Conservation (phyloP, 2,888 invertebrate species). For the Zhengitettix transpicula region DNA sequence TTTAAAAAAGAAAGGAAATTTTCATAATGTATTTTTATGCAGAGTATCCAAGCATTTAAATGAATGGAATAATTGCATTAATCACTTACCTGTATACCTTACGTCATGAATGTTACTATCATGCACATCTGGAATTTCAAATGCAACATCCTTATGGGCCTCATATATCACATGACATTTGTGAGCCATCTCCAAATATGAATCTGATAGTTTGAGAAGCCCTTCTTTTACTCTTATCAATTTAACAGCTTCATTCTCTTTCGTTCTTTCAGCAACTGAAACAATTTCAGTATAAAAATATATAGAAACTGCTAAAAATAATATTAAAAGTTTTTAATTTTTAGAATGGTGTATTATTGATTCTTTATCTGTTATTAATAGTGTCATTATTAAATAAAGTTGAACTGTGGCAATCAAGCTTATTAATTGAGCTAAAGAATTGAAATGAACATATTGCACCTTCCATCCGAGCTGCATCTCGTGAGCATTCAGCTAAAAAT, state of each 20-base stretch:
- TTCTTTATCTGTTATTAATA: too few species aligned
- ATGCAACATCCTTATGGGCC: slow-evolving; percentile 28
- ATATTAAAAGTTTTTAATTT: too few species aligned
- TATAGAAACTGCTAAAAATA: background rate
- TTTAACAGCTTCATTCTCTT: slow-evolving; percentile 34
- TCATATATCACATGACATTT: slow-evolving; percentile 30
- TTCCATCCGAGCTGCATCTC: slow-evolving; percentile 30
- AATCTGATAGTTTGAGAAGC: slow-evolving; percentile 27
- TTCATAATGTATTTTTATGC: too few species aligned
- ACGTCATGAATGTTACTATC: slow-evolving; percentile 26
- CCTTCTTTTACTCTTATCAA: slow-evolving; percentile 31
- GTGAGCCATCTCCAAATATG: slow-evolving; percentile 30
- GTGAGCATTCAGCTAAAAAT: slow-evolving; percentile 27
- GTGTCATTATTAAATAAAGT: too few species aligned
- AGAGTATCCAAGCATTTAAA: too few species aligned
- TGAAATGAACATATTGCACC: slow-evolving; percentile 19
- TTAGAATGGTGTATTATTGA: too few species aligned
- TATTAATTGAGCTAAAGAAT: background rate
- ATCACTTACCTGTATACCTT: slow-evolving; percentile 25
- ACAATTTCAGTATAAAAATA: slow-evolving; percentile 4
- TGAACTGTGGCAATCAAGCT: too few species aligned
- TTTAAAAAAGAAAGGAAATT: too few species aligned
- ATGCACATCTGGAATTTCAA: slow-evolving; percentile 30
- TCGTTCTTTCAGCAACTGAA: slow-evolving; percentile 28
- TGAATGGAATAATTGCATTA: too few species aligned